Percentiles rank a stretch among this genome's conserved stretches.
These are phyloP conservation scores for Cheilosia pagana DNA, from an alignment of 2,888 invertebrate genomes.

Conservation along the genomic window DNA sequence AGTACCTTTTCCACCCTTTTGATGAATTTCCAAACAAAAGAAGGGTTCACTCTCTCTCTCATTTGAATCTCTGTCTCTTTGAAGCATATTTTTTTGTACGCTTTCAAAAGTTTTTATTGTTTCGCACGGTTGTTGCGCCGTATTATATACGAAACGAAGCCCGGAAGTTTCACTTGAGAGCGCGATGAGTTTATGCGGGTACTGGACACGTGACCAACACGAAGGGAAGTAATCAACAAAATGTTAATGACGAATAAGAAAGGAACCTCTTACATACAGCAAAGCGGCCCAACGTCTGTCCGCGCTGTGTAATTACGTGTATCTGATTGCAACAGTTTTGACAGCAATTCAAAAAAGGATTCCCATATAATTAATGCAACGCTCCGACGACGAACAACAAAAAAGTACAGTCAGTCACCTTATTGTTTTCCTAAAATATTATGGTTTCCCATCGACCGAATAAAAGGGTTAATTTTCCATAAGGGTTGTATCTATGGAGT, in stretches of 20 bases:
- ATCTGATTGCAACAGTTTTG: constrained; percentile 77
- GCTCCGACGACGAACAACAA: constrained; percentile 1
- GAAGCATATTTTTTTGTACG: constrained; percentile 2
- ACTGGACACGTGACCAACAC: constrained; percentile 76
- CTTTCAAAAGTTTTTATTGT: constrained; percentile 55
- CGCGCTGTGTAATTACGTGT: constrained; percentile 76
- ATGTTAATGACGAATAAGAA: constrained; percentile 71
- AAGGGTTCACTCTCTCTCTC: constrained; percentile 62
- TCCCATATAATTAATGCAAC: constrained; percentile 74
- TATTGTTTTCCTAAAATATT: constrained; percentile 71
- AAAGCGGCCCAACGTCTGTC: constrained; percentile 42
- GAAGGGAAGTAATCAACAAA: constrained; percentile 72
- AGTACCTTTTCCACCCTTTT: constrained; percentile 65
- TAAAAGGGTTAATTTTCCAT: constrained; percentile 61
- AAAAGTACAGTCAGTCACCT: constrained; percentile 64
- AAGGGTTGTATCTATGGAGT: constrained; percentile 39
- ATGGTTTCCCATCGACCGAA: constrained; percentile 42
- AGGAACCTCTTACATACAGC: constrained; percentile 26
- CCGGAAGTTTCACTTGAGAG: constrained; percentile 77
- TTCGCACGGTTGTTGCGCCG: constrained; percentile 76
- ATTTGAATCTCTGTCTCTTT: constrained; percentile 51
- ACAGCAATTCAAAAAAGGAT: constrained; percentile 72
- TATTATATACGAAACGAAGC: constrained; percentile 44
- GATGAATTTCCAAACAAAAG: constrained; percentile 30
- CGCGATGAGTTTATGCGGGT: constrained; percentile 77